Percentiles rank a stretch among this genome's conserved stretches.
Evolutionary conservation across 1,140 invertebrate genomes (phyloP).

Genomic region (Cryptotermes secundus): DNA sequence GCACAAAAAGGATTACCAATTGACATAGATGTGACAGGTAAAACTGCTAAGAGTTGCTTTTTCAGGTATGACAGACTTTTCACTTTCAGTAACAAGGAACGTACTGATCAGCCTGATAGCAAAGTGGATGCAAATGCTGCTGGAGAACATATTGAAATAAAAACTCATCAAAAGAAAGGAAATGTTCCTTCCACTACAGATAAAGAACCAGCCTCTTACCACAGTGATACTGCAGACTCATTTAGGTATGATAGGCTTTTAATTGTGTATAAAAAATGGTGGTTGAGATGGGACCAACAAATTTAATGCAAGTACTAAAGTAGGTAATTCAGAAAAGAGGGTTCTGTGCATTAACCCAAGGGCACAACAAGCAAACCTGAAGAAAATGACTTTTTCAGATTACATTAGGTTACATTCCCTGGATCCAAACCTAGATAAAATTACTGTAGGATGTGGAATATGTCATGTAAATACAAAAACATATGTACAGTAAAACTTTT

Average conservation of each 20-base stretch:
- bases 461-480: no score
- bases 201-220: background rate
- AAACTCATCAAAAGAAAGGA: background rate
- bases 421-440: no score
- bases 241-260: background rate
- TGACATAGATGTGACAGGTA: background rate
- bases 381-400: background rate
- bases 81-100: background rate
- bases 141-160: background rate
- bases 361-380: background rate
- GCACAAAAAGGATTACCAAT: background rate
- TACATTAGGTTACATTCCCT: no score
- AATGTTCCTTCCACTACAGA: background rate
- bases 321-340: no score
- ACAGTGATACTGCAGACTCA: background rate
- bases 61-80: constrained; percentile 7
- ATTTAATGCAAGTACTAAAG: no score
- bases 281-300: no score
- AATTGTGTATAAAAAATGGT: no score
- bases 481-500: no score
- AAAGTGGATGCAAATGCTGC: no score
- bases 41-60: background rate
- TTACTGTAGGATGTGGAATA: no score
- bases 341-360: no score
- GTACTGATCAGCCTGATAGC: no score